Conservation (phyloP, 2,888 invertebrate genomes). For the Euplexia lucipara region DNA sequence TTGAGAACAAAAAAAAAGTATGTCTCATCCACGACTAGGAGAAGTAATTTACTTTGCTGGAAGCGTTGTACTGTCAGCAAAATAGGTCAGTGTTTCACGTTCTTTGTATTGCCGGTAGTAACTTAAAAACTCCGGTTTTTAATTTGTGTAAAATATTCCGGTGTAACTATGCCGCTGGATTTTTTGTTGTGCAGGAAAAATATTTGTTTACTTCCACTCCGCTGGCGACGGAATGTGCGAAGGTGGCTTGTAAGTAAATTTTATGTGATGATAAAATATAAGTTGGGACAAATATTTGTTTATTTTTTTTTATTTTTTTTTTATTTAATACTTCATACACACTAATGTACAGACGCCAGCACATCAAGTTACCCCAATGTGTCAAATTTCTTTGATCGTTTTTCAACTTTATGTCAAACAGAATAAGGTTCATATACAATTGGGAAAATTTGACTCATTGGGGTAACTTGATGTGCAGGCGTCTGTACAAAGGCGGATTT, state of each 20-base stretch:
- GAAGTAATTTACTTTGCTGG: constrained; percentile 78
- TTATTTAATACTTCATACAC: no score
- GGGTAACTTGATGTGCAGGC: no score
- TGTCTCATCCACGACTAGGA: constrained; percentile 55
- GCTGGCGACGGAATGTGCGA: constrained; percentile 9
- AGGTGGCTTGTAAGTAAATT: neutral
- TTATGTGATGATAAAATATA: constrained; percentile 1
- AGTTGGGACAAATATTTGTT: no score
- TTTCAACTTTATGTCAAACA: no score
- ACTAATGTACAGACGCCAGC: no score
- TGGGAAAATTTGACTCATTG: no score
- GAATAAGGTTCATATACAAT: no score
- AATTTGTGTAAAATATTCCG: constrained; percentile 67
- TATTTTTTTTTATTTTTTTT: no score
- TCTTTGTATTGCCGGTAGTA: constrained; percentile 61
- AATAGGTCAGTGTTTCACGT: constrained; percentile 75
- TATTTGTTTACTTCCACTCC: constrained; percentile 33
- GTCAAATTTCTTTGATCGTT: no score
- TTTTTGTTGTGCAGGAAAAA: constrained; percentile 32
- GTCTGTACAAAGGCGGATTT: no score
- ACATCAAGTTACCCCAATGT: no score
- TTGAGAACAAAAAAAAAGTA: constrained; percentile 51
- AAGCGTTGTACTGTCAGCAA: constrained; percentile 74
- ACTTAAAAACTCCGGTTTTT: constrained; percentile 66
- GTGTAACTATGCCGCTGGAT: constrained; percentile 26